These are phyloP conservation scores for Limnephilus lunatus DNA, from an alignment of 2,888 invertebrate species.

Conservation along the genomic window DNA sequence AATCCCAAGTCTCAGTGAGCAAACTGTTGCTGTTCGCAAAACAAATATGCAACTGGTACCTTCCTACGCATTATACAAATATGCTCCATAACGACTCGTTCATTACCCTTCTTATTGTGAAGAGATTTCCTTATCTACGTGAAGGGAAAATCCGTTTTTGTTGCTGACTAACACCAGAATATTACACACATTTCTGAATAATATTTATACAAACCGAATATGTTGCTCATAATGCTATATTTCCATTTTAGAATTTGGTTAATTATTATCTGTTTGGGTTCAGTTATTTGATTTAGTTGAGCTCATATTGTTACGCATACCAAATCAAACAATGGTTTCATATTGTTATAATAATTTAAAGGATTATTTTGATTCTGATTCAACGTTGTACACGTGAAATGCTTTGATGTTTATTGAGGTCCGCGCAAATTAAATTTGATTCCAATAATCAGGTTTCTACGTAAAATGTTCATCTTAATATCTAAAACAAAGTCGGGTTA, in stretches of 20 bases:
- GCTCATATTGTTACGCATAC: neutral
- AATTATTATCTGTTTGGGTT: neutral
- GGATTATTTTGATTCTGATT: neutral
- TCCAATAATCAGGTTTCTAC: neutral
- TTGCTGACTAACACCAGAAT: neutral
- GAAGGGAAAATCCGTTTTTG: neutral
- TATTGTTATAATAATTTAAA: neutral
- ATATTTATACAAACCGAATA: neutral
- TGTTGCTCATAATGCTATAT: neutral
- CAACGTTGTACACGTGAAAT: neutral
- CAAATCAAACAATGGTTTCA: neutral
- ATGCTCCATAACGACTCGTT: neutral
- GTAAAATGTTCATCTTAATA: neutral
- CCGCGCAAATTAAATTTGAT: neutral
- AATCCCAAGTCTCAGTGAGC: neutral
- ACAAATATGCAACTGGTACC: neutral
- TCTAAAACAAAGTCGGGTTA: too few species aligned
- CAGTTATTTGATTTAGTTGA: neutral
- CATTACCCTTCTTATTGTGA: neutral
- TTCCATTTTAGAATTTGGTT: neutral
- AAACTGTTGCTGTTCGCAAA: neutral
- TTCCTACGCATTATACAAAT: neutral
- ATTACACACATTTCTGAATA: neutral
- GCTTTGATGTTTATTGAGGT: neutral
- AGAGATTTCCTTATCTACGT: neutral